Conservation (phyloP, 2,888 invertebrate species). For the Drosophila bunnanda region DNA sequence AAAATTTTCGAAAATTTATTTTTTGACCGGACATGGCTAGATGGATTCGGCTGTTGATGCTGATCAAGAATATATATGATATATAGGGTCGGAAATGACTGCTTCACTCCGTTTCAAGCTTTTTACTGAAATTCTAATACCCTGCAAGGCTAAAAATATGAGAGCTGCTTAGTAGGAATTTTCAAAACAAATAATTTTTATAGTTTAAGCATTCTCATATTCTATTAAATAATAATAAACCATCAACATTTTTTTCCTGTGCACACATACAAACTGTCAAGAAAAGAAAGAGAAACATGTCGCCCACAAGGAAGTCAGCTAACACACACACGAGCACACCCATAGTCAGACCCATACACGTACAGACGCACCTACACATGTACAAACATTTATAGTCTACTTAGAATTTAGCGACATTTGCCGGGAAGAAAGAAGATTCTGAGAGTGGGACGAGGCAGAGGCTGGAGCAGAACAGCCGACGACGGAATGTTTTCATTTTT, state of each 20-base stretch:
- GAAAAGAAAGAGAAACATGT: conserved; percentile 59
- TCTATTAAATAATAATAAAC: too few species aligned
- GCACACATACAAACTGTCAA: conserved; percentile 13
- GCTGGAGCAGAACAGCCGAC: conserved; percentile 26
- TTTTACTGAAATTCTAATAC: too few species aligned
- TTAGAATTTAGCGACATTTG: conserved; percentile 70
- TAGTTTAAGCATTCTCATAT: too few species aligned
- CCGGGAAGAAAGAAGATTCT: conserved; percentile 22
- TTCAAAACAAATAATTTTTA: too few species aligned
- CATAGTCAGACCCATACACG: conserved; percentile 14
- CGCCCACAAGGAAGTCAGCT: conserved; percentile 44
- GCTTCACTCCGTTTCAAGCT: too few species aligned
- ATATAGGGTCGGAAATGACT: too few species aligned
- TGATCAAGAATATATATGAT: too few species aligned
- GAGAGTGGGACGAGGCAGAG: conserved; percentile 21
- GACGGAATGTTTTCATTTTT: conserved; percentile 79
- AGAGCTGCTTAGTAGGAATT: too few species aligned
- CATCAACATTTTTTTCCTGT: neutral
- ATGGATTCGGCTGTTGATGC: too few species aligned
- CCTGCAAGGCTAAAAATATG: too few species aligned
- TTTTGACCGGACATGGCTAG: too few species aligned
- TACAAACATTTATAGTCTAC: conserved; percentile 72
- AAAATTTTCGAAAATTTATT: too few species aligned
- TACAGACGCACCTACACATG: conserved; percentile 34
- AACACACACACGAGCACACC: neutral